A percentile compares a stretch with the other conserved stretches of the same genome.
Evolutionary conservation across 1,140 invertebrate genomes (phyloP).

Genomic region (Drosophila obscura): DNA sequence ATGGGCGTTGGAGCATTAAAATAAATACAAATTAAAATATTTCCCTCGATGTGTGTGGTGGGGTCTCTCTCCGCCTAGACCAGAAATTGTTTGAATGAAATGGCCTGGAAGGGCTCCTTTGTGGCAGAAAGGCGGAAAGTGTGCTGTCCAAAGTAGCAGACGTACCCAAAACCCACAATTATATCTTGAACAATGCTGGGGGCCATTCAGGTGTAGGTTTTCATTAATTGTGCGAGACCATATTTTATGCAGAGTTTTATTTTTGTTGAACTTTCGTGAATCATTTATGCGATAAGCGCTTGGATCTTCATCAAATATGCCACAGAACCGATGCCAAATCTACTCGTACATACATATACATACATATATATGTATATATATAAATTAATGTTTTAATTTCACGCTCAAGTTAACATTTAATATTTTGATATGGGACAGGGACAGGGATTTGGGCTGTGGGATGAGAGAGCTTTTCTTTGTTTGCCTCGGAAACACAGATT

Average conservation of each 20-base stretch:
- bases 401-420: slow-evolving; percentile 76
- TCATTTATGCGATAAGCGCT: slow-evolving; percentile 49
- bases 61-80: slow-evolving; percentile 35
- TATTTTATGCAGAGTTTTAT: slow-evolving; percentile 5
- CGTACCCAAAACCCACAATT: slow-evolving; percentile 30
- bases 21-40: slow-evolving; percentile 82
- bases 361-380: not conserved
- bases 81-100: slow-evolving; percentile 67
- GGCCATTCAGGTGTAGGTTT: slow-evolving; percentile 35
- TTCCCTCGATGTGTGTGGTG: slow-evolving; percentile 27
- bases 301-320: slow-evolving; percentile 49
- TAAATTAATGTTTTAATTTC: slow-evolving; percentile 82
- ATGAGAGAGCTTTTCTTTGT: slow-evolving; percentile 30
- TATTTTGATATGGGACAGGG: slow-evolving; percentile 49
- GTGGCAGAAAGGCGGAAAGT: slow-evolving; percentile 17
- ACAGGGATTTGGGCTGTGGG: not conserved
- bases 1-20: slow-evolving; percentile 74
- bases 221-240: slow-evolving; percentile 25
- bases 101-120: slow-evolving; percentile 67
- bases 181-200: slow-evolving; percentile 34
- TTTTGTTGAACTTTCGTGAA: slow-evolving; percentile 24
- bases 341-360: not conserved
- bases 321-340: slow-evolving; percentile 37
- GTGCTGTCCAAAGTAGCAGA: slow-evolving; percentile 25
- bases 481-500: slow-evolving; percentile 11